Conservation (phyloP, 1,140 invertebrate genomes). For the Piezodorus guildinii region DNA sequence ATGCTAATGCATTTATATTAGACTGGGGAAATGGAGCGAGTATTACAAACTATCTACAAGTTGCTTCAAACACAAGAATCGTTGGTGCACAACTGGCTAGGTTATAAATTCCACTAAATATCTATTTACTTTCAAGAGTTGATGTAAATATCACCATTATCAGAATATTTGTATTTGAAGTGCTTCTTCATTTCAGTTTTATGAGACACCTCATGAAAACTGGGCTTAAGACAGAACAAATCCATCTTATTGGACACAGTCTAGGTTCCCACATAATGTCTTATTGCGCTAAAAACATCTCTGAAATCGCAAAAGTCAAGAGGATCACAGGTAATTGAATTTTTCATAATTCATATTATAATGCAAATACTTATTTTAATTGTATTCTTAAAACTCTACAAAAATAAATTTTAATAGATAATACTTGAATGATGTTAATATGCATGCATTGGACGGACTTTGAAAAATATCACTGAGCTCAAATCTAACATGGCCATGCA, state of each 20-base stretch:
- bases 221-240: constrained; percentile 24
- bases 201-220: constrained; percentile 29
- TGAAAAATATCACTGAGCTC: too few species aligned
- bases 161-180: background rate
- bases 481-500: too few species aligned
- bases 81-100: constrained; percentile 33
- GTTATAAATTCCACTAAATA: background rate
- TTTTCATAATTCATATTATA: too few species aligned
- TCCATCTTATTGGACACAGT: constrained; percentile 37
- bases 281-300: constrained; percentile 33
- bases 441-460: too few species aligned
- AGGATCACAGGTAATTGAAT: constrained; percentile 33
- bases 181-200: constrained; percentile 30
- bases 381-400: too few species aligned
- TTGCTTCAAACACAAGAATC: constrained; percentile 34
- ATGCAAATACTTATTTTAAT: too few species aligned
- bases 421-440: too few species aligned
- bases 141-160: too few species aligned
- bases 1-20: constrained; percentile 34
- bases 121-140: background rate
- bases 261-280: constrained; percentile 35
- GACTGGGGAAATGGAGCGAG: constrained; percentile 34
- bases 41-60: constrained; percentile 32
- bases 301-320: constrained; percentile 27
- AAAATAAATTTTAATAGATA: too few species aligned